Conservation (phyloP, 2,888 invertebrate species). For the Ichneumon xanthorius region DNA sequence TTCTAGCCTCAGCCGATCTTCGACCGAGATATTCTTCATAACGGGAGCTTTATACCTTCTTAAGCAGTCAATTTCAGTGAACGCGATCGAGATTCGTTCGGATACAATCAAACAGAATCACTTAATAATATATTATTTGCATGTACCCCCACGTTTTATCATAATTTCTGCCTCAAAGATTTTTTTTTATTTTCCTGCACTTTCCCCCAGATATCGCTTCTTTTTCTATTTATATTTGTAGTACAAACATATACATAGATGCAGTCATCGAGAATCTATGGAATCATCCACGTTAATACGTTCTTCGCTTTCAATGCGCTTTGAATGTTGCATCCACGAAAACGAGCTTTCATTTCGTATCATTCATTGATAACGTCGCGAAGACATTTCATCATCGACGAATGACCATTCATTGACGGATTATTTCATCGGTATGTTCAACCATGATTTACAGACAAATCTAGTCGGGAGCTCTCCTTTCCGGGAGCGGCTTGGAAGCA, state of each 20-base stretch:
- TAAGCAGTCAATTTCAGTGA: conserved; percentile 40
- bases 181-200: conserved; percentile 25
- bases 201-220: conserved; percentile 13
- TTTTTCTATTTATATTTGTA: not conserved
- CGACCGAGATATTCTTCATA: conserved; percentile 57
- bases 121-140: conserved; percentile 21
- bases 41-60: conserved; percentile 1
- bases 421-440: conserved; percentile 70
- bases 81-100: conserved; percentile 41
- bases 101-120: conserved; percentile 14
- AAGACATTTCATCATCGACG: conserved; percentile 49
- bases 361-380: conserved; percentile 13
- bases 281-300: conserved; percentile 35
- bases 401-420: conserved; percentile 59
- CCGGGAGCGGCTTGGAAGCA: conserved; percentile 95
- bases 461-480: conserved; percentile 91
- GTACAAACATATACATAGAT: not conserved
- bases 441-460: conserved; percentile 86
- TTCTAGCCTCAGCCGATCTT: conserved; percentile 54
- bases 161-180: conserved; percentile 5
- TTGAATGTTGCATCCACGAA: conserved; percentile 53
- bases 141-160: conserved; percentile 30
- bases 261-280: conserved; percentile 27
- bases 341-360: conserved; percentile 27
- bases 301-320: conserved; percentile 49